phyloP scores from a whole-genome alignment of 2,113 vertebrate species.

The Ailuropoda melanoleuca region DNA sequence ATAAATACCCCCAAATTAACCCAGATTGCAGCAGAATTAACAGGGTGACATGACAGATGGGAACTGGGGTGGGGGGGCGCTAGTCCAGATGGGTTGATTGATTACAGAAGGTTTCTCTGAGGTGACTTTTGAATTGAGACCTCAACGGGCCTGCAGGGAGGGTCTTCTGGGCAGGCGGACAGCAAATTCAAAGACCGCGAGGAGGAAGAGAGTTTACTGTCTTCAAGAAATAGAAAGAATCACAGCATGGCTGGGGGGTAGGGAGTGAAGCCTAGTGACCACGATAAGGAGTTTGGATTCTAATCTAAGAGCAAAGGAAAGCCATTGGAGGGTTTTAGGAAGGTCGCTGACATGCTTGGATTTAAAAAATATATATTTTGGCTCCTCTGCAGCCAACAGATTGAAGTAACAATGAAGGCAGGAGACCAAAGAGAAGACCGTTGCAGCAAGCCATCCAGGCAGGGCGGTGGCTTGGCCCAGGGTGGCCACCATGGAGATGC shows the following conservation, averaged over 20 bases:
- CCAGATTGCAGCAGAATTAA: neutral
- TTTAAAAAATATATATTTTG: neutral
- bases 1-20: neutral
- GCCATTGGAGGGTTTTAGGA: neutral
- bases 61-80: neutral
- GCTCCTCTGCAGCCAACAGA: neutral
- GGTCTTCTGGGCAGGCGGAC: neutral
- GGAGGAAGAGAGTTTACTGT: neutral
- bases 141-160: neutral
- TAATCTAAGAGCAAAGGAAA: neutral
- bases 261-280: neutral
- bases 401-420: neutral
- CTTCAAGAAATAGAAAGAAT: neutral
- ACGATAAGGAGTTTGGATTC: neutral
- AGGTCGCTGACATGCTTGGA: neutral
- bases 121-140: neutral
- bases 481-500: neutral
- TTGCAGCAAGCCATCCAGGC: neutral
- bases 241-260: too few species aligned
- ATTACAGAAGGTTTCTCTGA: neutral
- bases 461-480: neutral
- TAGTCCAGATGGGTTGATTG: neutral
- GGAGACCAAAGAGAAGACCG: neutral
- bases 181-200: neutral
- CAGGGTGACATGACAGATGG: neutral